Percentiles rank a stretch among this genome's conserved stretches.
These are phyloP conservation scores for Tenthredo amoena DNA, from an alignment of 2,888 invertebrate genomes.

Conservation along the genomic window DNA sequence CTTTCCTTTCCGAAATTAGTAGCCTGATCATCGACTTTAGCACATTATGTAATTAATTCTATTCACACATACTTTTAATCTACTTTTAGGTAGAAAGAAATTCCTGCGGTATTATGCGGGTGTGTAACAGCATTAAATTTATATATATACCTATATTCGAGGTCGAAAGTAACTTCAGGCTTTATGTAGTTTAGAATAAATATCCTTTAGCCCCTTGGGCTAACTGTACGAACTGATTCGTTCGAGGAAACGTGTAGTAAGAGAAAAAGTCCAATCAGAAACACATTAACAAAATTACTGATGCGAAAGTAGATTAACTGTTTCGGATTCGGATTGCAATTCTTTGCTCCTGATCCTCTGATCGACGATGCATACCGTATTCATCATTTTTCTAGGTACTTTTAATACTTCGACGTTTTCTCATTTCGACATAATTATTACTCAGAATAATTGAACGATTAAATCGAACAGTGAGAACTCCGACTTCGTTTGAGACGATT, in stretches of 20 bases:
- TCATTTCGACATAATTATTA: background rate
- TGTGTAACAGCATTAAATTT: background rate
- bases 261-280: constrained; percentile 38
- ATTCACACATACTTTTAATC: background rate
- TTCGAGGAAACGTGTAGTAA: background rate
- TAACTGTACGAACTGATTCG: constrained; percentile 15
- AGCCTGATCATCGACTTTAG: background rate
- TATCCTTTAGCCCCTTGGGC: background rate
- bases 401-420: background rate
- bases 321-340: background rate
- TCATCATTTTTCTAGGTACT: background rate
- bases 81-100: background rate
- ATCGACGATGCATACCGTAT: background rate
- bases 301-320: background rate
- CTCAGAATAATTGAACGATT: too few species aligned
- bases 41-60: background rate
- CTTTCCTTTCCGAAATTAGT: background rate
- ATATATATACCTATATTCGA: background rate
- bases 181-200: background rate
- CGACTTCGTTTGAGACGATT: too few species aligned
- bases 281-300: constrained; percentile 43
- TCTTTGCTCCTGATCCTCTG: background rate
- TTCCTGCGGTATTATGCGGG: background rate
- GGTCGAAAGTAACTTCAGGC: background rate
- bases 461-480: too few species aligned